Percentiles rank a stretch among this genome's conserved stretches.
phyloP scores from a whole-genome alignment of 2,888 invertebrate genomes.

The Dorcus hopei region DNA sequence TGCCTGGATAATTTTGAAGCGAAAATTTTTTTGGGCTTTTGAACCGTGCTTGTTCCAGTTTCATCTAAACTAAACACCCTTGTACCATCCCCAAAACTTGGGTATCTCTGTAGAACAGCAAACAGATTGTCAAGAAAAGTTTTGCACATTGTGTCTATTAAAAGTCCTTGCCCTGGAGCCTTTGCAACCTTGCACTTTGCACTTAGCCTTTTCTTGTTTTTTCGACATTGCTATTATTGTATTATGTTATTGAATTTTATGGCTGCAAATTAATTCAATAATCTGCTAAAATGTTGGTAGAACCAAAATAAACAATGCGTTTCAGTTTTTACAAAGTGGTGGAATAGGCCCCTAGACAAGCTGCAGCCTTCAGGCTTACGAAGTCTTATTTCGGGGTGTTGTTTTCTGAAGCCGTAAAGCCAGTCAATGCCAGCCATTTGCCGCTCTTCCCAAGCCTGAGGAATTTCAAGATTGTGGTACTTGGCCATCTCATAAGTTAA shows the following conservation, averaged over 20 bases:
- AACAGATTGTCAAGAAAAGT: conserved; percentile 14
- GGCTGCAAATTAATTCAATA: too few species aligned
- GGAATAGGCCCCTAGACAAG: conserved; percentile 9
- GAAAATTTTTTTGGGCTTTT: not conserved
- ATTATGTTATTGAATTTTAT: too few species aligned
- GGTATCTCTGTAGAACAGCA: not conserved
- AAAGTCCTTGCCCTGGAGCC: conserved; percentile 10
- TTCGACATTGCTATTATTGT: too few species aligned
- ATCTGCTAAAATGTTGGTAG: too few species aligned
- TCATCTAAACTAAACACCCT: too few species aligned
- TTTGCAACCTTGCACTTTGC: too few species aligned
- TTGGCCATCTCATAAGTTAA: not conserved
- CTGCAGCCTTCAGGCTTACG: conserved; percentile 11
- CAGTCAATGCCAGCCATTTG: conserved; percentile 10
- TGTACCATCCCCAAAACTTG: conserved; percentile 4
- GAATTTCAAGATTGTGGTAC: not conserved
- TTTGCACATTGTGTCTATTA: too few species aligned
- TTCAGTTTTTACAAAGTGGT: too few species aligned
- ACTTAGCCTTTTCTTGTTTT: too few species aligned
- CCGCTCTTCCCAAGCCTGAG: not conserved
- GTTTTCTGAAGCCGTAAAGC: conserved; percentile 7
- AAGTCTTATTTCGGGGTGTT: conserved; percentile 3
- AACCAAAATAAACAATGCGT: too few species aligned
- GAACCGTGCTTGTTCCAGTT: conserved; percentile 13
- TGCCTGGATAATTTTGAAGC: not conserved